phyloP scores from a whole-genome alignment of 2,797 vertebrate genomes.

The Mus minutoides region DNA sequence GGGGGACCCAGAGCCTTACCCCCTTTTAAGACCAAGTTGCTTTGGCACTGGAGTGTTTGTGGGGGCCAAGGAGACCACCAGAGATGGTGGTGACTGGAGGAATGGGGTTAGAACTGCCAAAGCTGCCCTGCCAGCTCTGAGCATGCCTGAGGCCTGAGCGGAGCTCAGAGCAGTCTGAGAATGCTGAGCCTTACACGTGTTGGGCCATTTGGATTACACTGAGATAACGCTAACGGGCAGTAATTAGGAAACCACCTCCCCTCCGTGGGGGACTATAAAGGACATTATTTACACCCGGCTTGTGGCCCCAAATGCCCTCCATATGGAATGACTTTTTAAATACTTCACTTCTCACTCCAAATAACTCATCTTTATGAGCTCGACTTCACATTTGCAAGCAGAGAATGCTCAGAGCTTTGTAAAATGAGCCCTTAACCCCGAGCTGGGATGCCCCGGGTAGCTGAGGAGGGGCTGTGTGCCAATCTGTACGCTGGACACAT shows the following conservation, averaged over 20 bases:
- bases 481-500: background rate
- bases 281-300: conserved; percentile 76
- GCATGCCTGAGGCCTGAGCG: background rate
- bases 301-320: conserved; percentile 56
- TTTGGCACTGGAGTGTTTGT: background rate
- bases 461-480: fast-evolving
- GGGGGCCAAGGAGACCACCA: background rate
- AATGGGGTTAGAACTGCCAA: background rate
- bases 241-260: conserved; percentile 52
- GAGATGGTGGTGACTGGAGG: background rate
- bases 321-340: conserved; percentile 70
- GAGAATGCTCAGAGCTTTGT: background rate
- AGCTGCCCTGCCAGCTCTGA: background rate
- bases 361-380: conserved; percentile 76
- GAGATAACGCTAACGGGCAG: background rate
- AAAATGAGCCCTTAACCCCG: background rate
- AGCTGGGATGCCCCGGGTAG: background rate
- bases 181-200: background rate
- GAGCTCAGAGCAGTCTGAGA: background rate
- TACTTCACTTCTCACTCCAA: conserved; percentile 61
- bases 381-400: conserved; percentile 67
- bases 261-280: conserved; percentile 36
- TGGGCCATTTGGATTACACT: fast-evolving
- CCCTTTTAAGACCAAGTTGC: background rate
- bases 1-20: background rate